A percentile compares a stretch with the other conserved stretches of the same genome.
These are phyloP conservation scores for Poicephalus meyeri DNA, from an alignment of 2,113 vertebrate genomes.

Conservation along the genomic window DNA sequence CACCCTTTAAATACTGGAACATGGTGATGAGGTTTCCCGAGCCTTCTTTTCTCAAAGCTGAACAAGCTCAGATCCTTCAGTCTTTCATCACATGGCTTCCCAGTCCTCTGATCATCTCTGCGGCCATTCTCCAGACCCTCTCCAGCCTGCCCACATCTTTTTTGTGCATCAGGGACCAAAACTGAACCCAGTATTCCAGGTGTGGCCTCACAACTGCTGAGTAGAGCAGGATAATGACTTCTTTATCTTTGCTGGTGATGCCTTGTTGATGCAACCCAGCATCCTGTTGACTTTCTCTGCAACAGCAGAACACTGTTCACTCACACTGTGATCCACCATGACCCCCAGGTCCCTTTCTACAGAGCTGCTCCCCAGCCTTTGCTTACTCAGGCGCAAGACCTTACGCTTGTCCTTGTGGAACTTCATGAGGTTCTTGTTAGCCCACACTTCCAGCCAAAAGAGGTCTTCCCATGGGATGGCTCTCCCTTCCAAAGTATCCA, in stretches of 20 bases:
- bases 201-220: background rate
- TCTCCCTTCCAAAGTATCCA: background rate
- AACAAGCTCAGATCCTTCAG: background rate
- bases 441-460: background rate
- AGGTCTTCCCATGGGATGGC: background rate
- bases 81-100: background rate
- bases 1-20: no score
- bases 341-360: background rate
- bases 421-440: background rate
- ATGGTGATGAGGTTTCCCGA: no score
- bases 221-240: background rate
- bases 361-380: background rate
- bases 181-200: background rate
- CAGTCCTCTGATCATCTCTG: background rate
- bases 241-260: background rate
- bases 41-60: background rate
- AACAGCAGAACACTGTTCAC: background rate
- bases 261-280: background rate
- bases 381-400: background rate
- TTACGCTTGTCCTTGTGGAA: background rate
- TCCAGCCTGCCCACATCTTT: background rate
- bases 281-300: background rate
- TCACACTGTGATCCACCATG: background rate
- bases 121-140: background rate
- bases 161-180: background rate